phyloP scores from a whole-genome alignment of 1,140 invertebrate species.

The Aphelinus certus region DNA sequence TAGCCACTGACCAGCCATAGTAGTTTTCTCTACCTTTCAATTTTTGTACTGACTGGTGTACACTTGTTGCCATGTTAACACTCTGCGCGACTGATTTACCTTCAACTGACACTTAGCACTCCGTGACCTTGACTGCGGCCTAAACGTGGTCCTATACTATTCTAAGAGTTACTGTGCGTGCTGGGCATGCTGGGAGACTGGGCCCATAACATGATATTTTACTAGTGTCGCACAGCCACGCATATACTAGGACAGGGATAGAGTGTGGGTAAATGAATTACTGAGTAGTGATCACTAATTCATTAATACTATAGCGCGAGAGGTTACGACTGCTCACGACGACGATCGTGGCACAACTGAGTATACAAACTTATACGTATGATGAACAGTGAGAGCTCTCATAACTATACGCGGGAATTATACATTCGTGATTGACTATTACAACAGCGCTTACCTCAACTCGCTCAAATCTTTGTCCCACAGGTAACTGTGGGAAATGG shows the following conservation, averaged over 20 bases:
- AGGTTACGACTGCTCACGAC: no score
- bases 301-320: no score
- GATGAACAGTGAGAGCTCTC: no score
- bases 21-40: not conserved
- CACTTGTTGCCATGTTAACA: not conserved
- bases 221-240: not conserved
- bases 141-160: not conserved
- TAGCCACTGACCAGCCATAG: not conserved
- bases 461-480: no score
- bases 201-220: conserved; percentile 5
- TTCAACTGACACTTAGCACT: no score
- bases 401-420: not conserved
- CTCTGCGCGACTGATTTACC: not conserved
- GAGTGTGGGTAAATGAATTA: no score
- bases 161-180: not conserved
- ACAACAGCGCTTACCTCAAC: no score
- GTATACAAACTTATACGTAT: no score
- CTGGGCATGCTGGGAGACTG: not conserved
- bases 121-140: not conserved
- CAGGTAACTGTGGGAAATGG: no score
- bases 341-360: no score
- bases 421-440: not conserved
- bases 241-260: no score
- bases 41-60: not conserved
- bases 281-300: no score